Conservation (phyloP, 2,113 vertebrate species). For the Hemibagrus wyckioides region DNA sequence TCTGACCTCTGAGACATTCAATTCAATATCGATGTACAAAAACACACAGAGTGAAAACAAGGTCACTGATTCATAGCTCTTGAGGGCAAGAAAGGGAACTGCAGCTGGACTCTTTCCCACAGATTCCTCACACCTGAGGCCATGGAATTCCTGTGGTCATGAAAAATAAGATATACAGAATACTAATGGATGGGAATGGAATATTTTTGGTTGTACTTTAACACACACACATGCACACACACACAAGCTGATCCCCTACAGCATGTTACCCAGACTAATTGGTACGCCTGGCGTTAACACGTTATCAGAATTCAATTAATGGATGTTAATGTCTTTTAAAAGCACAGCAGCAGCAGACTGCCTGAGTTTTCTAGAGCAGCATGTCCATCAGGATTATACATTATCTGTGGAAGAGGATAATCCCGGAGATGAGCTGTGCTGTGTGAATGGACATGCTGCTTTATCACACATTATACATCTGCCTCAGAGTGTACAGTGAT, state of each 20-base stretch:
- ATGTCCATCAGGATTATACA: conserved; percentile 35
- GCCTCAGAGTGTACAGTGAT: neutral
- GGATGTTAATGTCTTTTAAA: conserved; percentile 61
- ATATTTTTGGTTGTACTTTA: neutral
- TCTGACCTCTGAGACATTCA: neutral
- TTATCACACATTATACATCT: neutral
- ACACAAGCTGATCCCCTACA: conserved; percentile 48
- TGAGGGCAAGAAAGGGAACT: neutral
- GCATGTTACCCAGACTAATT: conserved; percentile 45
- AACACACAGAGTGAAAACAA: neutral
- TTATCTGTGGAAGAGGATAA: conserved; percentile 17
- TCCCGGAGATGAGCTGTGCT: neutral
- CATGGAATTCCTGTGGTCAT: neutral
- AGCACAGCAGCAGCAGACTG: conserved; percentile 40
- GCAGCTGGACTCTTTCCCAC: neutral
- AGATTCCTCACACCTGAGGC: neutral
- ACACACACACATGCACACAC: neutral
- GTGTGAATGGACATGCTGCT: conserved; percentile 1
- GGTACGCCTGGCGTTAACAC: conserved; percentile 46
- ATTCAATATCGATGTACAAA: neutral
- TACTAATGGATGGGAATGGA: neutral
- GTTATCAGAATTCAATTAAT: conserved; percentile 73
- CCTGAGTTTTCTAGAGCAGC: conserved; percentile 42
- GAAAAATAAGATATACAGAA: neutral
- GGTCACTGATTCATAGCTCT: neutral